Evolutionary conservation across 2,113 vertebrate genomes (phyloP), one percentile per base, ranked within the genome.

Genomic region (Austrofundulus limnaeus): DNA sequence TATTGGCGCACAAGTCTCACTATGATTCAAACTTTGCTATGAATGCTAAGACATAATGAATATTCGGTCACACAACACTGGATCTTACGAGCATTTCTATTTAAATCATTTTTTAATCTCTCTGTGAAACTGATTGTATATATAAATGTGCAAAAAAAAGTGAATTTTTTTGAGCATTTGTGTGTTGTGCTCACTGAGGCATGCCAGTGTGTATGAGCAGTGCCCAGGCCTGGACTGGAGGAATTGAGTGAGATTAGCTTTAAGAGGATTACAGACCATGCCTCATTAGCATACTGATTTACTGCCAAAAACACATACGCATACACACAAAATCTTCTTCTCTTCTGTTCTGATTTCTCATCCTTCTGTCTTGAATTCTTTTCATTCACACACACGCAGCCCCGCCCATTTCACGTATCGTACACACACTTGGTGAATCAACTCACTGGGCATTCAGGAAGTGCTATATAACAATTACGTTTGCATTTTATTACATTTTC

Each of bases 201-300:
- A 79, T 82, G 82, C 49, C 43, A 68, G 65, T 72, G 70, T 80
- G 75, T 39, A 41, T 61, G 78, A 81, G 76, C 72, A 76, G 60
- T 81, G 86, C 75, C 83, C 72, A 85, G 77, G 78, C 74, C 72
- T 80, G 81, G 86, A 85, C 75, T 73, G 74, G 80, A 62, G 63
- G 87, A 82, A 89, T 80, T 86, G 72, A 81, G 77, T 74, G 79
- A 89, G 89, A 90, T 89, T 90, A 90, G 77, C 67, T 84, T 68
- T 89, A 88, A 90, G 46, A 86, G 86, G 89, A 89, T 90, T 90
- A 90, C 77, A 87, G 86, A 87, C 75, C 75, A 88, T 88, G 89
- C 83, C 85, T 90, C 87, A 90, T 90, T 89, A 89, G 83, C 89
- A 90, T 90, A 89, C 82, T 77, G 85, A 89, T 81, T 88, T 70